These are phyloP conservation scores for Drosophila fulvimacula DNA, from an alignment of 2,888 invertebrate genomes.

Conservation along the genomic window DNA sequence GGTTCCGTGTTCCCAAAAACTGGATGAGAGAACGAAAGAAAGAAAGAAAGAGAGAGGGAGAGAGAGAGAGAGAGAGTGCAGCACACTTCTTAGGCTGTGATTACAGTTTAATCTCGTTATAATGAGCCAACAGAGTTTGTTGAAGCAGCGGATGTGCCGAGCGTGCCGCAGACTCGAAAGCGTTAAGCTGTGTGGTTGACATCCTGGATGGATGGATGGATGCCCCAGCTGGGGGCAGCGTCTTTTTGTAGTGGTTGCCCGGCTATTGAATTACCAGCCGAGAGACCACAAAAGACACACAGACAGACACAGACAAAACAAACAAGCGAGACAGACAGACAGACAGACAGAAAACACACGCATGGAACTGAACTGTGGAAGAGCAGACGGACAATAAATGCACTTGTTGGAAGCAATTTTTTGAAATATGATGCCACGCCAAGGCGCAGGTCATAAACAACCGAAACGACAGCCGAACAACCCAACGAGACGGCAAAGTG, in stretches of 20 bases:
- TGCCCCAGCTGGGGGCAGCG: conserved; percentile 65
- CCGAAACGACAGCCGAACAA: conserved; percentile 36
- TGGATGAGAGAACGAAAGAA: background rate
- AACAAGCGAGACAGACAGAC: conserved; percentile 3
- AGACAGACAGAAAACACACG: background rate
- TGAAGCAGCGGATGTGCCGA: conserved; percentile 69
- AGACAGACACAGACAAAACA: conserved; percentile 23
- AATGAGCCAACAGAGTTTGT: conserved; percentile 67
- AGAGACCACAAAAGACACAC: conserved; percentile 34
- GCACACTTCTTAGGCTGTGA: conserved; percentile 67
- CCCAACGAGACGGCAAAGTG: conserved; percentile 62
- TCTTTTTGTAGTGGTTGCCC: conserved; percentile 52
- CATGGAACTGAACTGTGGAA: conserved; percentile 19
- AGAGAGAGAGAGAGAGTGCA: conserved; percentile 20
- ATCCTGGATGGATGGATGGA: conserved; percentile 69
- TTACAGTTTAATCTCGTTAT: conserved; percentile 74
- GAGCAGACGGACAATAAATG: conserved; percentile 59
- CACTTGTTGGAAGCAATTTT: conserved; percentile 70
- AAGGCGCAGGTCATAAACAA: conserved; percentile 78
- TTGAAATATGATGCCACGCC: conserved; percentile 73
- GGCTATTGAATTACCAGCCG: conserved; percentile 67
- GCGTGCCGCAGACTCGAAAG: conserved; percentile 55
- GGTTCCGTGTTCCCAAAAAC: conserved; percentile 36
- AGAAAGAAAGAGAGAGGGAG: conserved; percentile 17
- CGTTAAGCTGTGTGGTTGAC: conserved; percentile 73